Evolutionary conservation across 2,113 vertebrate species (phyloP), one percentile per base, ranked within the genome.

Genomic region (Zosterops lateralis): DNA sequence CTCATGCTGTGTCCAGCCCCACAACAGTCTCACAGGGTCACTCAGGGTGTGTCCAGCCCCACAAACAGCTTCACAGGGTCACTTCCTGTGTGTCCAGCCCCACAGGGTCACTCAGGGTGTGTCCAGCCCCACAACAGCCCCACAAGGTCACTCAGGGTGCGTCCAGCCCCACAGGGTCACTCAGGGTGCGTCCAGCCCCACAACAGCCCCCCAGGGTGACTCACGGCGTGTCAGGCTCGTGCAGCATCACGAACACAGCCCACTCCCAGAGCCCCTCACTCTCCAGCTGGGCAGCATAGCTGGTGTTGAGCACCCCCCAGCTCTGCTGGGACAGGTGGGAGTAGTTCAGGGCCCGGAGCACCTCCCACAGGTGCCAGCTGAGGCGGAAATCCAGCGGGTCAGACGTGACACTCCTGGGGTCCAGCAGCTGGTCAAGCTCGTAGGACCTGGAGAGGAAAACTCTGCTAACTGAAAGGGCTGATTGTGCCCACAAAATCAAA

Each of bases 311-410:
- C 72, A 99, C 97, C 0, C 98, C 98, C 74, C 98, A 98, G 18
- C 98, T 85, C 18, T 98, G 97, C 65, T 91, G 54, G 14, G 97
- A 97, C 32, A 99, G 98, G 81, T 99, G 99, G 34, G 78, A 97
- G 90, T 99, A 99, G 85, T 98, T 98, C 14, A 99, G 97, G 42
- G 98, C 98, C 58, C 99, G 97, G 2, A 99, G 97, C 65, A 99
- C 98, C 25, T 98, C 98, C 99, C 99, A 99, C 54, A 99, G 97
- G 97, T 99, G 99, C 99, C 99, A 99, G 76, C 98, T 99, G 16
- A 99, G 98, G 7, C 99, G 98, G 88, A 98, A 98, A 74, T 99
- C 99, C 97, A 99, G 96, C 13, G 98, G 98, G 94, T 98, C 97
- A 1, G 97, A 96, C 0, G 98, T 99, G 42, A 99, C n/a, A 0